Conservation (phyloP, 2,113 vertebrate genomes). For the Myrmecophaga tridactyla region DNA sequence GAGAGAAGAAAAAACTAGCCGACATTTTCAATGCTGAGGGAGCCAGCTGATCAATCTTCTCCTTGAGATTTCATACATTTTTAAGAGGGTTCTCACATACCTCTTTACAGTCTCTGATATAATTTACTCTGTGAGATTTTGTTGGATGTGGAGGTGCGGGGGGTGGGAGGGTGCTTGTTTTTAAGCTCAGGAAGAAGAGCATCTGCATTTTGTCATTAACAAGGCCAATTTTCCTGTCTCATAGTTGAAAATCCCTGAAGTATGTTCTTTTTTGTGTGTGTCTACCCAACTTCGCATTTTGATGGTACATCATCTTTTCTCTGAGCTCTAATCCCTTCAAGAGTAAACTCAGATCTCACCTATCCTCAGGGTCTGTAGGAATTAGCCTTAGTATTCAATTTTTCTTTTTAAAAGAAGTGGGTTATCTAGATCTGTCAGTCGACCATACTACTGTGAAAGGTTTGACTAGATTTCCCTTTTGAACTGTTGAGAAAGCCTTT, state of each 20-base stretch:
- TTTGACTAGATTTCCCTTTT: slow-evolving; percentile 37
- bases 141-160: too few relatives aligned
- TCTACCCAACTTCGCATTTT: slow-evolving; percentile 20
- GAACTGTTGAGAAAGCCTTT: slow-evolving; percentile 40
- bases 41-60: slow-evolving; percentile 42
- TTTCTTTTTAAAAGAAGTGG: slow-evolving; percentile 35
- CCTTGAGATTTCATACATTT: slow-evolving; percentile 45
- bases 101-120: neutral
- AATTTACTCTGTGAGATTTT: slow-evolving; percentile 52
- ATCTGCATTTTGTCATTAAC: slow-evolving; percentile 61
- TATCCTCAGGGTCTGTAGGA: slow-evolving; percentile 48
- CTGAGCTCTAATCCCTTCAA: slow-evolving; percentile 31
- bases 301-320: slow-evolving; percentile 32
- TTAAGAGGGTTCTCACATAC: slow-evolving; percentile 45
- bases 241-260: neutral
- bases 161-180: too few relatives aligned
- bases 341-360: slow-evolving; percentile 43
- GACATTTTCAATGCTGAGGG: slow-evolving; percentile 37
- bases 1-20: slow-evolving; percentile 35
- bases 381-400: slow-evolving; percentile 63
- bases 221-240: slow-evolving; percentile 30
- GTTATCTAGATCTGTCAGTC: slow-evolving; percentile 49
- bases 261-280: neutral
- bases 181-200: slow-evolving; percentile 56
- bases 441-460: neutral